Evolutionary conservation across 2,113 vertebrate genomes (phyloP).

Genomic region (Reinhardtius hippoglossoides): DNA sequence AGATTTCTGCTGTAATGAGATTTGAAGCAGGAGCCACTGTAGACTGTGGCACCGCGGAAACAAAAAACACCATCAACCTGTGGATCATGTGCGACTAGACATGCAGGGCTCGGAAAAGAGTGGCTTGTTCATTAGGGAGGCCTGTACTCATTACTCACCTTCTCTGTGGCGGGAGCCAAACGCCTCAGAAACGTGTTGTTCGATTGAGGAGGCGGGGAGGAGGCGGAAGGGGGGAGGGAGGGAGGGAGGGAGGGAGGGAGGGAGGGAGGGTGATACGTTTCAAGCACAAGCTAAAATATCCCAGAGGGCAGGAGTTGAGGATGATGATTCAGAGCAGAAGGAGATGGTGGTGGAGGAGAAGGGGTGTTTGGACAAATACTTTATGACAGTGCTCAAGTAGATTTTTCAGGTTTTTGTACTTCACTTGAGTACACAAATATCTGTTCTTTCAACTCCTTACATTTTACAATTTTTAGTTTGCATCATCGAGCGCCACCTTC

Average conservation of each 20-base stretch:
- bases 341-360: background rate
- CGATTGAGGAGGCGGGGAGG: background rate
- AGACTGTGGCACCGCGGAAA: conserved; percentile 30
- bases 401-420: background rate
- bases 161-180: conserved; percentile 67
- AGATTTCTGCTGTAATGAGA: conserved; percentile 40
- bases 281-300: conserved; percentile 41
- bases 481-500: too few relatives aligned
- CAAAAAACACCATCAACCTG: background rate
- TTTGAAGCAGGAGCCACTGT: conserved; percentile 10
- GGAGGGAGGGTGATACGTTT: conserved; percentile 35
- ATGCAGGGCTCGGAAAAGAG: conserved; percentile 72
- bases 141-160: conserved; percentile 69
- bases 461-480: too few relatives aligned
- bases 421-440: background rate
- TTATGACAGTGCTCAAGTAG: too few relatives aligned
- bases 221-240: conserved; percentile 12
- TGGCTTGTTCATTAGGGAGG: conserved; percentile 78
- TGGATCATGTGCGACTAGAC: conserved; percentile 74
- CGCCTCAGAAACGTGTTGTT: conserved; percentile 21
- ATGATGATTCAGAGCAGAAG: conserved; percentile 49
- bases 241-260: conserved; percentile 5
- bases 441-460: too few relatives aligned
- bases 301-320: conserved; percentile 35
- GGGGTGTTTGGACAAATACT: background rate